Percentiles rank a stretch among this genome's conserved stretches.
These are phyloP conservation scores for Anser cygnoides DNA, from an alignment of 2,113 vertebrate genomes.

Conservation along the genomic window DNA sequence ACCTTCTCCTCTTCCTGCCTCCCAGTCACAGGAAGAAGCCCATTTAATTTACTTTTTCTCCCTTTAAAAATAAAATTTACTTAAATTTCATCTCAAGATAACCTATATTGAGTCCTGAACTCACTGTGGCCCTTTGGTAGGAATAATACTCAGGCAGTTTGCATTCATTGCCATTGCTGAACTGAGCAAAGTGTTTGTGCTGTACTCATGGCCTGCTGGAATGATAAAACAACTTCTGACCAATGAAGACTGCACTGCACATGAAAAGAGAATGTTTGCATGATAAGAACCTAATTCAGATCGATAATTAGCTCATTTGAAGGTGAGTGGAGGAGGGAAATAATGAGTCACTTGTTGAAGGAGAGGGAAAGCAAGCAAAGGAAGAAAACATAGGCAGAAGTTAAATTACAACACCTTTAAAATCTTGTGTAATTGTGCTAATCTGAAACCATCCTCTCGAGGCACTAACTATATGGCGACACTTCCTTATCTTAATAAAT, in stretches of 20 bases:
- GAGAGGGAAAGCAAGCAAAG: not conserved
- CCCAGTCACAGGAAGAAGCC: not conserved
- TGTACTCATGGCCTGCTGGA: not conserved
- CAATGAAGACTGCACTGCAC: not conserved
- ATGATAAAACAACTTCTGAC: not conserved
- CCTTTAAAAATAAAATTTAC: not conserved
- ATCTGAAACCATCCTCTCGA: not conserved
- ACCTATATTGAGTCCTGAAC: not conserved
- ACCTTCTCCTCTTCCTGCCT: not conserved
- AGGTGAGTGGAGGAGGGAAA: not conserved
- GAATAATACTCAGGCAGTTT: not conserved
- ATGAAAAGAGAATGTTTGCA: not conserved
- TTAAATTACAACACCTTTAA: not conserved
- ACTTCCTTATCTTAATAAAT: not conserved
- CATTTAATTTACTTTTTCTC: not conserved
- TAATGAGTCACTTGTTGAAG: not conserved
- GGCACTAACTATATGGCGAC: not conserved
- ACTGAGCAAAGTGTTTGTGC: not conserved
- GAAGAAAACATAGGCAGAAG: not conserved
- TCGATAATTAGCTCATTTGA: not conserved
- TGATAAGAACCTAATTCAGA: not conserved
- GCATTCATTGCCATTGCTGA: not conserved
- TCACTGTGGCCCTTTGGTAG: not conserved
- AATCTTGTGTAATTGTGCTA: not conserved
- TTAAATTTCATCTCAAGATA: not conserved